A percentile compares a stretch with the other conserved stretches of the same genome.
Conservation (phyloP, 2,113 vertebrate genomes). For the Coreoperca whiteheadi region DNA sequence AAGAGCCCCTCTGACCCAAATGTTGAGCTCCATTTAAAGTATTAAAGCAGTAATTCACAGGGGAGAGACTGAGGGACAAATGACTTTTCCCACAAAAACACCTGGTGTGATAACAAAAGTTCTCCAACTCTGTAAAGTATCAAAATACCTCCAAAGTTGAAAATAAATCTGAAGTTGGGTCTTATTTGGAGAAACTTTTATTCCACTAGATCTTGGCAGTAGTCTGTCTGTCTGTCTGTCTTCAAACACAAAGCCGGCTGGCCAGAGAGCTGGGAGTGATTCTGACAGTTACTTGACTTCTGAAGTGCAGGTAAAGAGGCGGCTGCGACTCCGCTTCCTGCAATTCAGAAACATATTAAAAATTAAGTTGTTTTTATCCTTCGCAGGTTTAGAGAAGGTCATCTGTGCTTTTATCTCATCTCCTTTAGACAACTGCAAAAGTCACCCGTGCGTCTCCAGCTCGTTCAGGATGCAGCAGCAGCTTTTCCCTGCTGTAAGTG, state of each 20-base stretch:
- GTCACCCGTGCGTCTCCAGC: slow-evolving; percentile 17
- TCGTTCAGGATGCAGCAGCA: slow-evolving; percentile 4
- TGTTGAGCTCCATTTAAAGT: slow-evolving; percentile 68
- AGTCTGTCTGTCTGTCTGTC: slow-evolving; percentile 1
- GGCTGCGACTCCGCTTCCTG: not conserved
- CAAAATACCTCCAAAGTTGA: slow-evolving; percentile 49
- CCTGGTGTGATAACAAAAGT: slow-evolving; percentile 49
- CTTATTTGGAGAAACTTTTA: slow-evolving; percentile 55
- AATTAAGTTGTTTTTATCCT: slow-evolving; percentile 67
- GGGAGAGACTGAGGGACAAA: slow-evolving; percentile 57
- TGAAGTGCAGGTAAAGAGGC: slow-evolving; percentile 19
- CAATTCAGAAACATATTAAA: slow-evolving; percentile 59
- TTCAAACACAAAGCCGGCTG: slow-evolving; percentile 23
- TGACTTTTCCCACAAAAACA: slow-evolving; percentile 51
- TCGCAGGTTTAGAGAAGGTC: slow-evolving; percentile 58
- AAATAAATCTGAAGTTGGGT: slow-evolving; percentile 49
- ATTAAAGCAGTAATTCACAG: slow-evolving; percentile 62
- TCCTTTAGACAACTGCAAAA: slow-evolving; percentile 38
- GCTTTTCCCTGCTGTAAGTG: slow-evolving; percentile 7
- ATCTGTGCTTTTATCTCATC: slow-evolving; percentile 45
- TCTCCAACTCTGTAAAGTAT: slow-evolving; percentile 53
- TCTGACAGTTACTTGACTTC: slow-evolving; percentile 53
- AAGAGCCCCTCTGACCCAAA: slow-evolving; percentile 73
- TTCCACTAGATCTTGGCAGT: slow-evolving; percentile 2
- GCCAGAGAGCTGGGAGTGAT: slow-evolving; percentile 16